Percentiles rank a stretch among this genome's conserved stretches.
phyloP scores from a whole-genome alignment of 2,113 vertebrate species.

The Pluvianellus socialis region DNA sequence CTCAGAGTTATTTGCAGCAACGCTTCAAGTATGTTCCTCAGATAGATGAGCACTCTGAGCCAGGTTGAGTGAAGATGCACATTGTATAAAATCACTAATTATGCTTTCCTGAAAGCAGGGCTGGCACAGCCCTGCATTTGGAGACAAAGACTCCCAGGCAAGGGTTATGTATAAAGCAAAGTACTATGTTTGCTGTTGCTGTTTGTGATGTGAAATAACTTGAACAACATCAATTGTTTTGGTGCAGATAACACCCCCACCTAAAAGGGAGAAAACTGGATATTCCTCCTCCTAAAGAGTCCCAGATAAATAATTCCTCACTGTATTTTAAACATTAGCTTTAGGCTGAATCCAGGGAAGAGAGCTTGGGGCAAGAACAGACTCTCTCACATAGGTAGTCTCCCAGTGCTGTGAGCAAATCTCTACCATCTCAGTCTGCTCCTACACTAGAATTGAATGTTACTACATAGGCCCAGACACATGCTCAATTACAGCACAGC shows the following conservation, averaged over 20 bases:
- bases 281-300: background rate
- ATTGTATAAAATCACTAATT: constrained; percentile 41
- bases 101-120: background rate
- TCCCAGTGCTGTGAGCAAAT: background rate
- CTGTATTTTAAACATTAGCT: background rate
- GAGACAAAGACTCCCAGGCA: background rate
- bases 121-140: background rate
- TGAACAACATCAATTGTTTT: background rate
- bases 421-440: background rate
- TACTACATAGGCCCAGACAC: background rate
- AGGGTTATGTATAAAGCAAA: background rate
- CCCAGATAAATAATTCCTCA: background rate
- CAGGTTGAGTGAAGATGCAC: constrained; percentile 6
- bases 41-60: background rate
- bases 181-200: background rate
- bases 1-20: constrained; percentile 33
- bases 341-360: background rate
- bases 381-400: background rate
- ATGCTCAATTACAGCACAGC: background rate
- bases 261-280: background rate
- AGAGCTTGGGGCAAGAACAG: background rate
- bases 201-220: background rate
- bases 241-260: background rate
- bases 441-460: background rate
- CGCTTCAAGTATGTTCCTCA: background rate